Conservation (phyloP, 2,113 vertebrate species). For the Gymnogyps californianus region DNA sequence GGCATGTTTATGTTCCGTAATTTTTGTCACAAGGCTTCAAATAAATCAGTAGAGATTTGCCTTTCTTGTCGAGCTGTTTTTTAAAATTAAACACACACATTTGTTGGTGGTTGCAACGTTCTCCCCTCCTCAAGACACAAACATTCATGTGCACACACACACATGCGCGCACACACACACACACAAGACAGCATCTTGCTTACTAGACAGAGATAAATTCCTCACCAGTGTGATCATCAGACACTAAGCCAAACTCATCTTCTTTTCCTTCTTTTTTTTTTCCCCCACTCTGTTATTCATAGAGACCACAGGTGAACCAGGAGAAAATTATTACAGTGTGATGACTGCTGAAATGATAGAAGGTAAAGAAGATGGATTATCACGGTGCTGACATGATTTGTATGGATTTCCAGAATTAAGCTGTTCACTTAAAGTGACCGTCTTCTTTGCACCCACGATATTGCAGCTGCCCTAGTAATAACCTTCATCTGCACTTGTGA, state of each 20-base stretch:
- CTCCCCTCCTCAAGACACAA: neutral
- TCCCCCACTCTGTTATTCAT: conserved; percentile 67
- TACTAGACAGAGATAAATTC: conserved; percentile 71
- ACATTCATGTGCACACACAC: neutral
- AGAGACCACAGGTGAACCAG: conserved; percentile 76
- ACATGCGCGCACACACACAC: neutral
- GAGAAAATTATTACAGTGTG: conserved; percentile 76
- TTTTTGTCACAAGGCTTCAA: conserved; percentile 49
- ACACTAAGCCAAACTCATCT: conserved; percentile 65
- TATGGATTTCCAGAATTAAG: conserved; percentile 83
- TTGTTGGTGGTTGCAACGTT: neutral
- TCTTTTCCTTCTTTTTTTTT: conserved; percentile 28
- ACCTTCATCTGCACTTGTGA: conserved; percentile 85
- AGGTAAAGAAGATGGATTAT: conserved; percentile 81
- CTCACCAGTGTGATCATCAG: conserved; percentile 57
- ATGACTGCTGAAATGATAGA: conserved; percentile 79
- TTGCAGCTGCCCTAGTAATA: conserved; percentile 75
- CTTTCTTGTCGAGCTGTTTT: conserved; percentile 35
- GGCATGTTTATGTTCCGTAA: neutral
- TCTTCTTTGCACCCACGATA: conserved; percentile 68
- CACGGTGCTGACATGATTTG: conserved; percentile 77
- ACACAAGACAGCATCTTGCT: neutral
- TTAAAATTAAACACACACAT: conserved; percentile 7
- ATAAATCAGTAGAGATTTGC: conserved; percentile 51
- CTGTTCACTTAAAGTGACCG: conserved; percentile 80